Evolutionary conservation across 2,888 invertebrate species (phyloP).

Genomic region (Drosophila longiperda): DNA sequence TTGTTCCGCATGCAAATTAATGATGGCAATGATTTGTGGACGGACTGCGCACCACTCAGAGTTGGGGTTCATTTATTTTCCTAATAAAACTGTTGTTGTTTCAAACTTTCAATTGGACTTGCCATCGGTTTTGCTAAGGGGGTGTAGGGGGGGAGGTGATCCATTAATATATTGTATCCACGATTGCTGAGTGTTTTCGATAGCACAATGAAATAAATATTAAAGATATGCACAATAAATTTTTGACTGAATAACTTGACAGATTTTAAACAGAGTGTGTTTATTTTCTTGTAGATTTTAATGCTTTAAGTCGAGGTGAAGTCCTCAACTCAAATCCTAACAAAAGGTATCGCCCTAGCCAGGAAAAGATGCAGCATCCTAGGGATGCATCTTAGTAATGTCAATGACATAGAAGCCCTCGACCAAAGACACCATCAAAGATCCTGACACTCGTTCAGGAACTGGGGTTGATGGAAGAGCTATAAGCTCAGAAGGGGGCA

Average conservation of each 20-base stretch:
- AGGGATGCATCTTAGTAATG: no score
- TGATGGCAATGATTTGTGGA: conserved; percentile 63
- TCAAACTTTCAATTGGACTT: conserved; percentile 58
- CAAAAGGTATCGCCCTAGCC: no score
- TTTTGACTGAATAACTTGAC: neutral
- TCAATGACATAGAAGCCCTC: no score
- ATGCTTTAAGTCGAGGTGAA: neutral
- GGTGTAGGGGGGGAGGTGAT: neutral
- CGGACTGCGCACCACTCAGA: neutral
- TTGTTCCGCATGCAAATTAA: conserved; percentile 71
- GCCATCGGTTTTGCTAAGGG: conserved; percentile 11
- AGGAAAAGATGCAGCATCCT: no score
- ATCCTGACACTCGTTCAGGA: no score
- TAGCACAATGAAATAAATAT: neutral
- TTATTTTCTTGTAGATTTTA: neutral
- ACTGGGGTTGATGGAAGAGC: no score
- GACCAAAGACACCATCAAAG: no score
- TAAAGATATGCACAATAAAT: neutral
- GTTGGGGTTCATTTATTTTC: conserved; percentile 50
- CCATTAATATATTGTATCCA: neutral
- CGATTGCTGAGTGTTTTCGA: neutral
- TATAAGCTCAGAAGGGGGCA: no score
- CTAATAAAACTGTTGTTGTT: conserved; percentile 49
- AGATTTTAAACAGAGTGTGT: neutral
- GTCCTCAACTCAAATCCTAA: no score